Evolutionary conservation across 2,888 invertebrate genomes (phyloP), one percentile per base, ranked within the genome.

Genomic region (Caenorhabditis sinica): DNA sequence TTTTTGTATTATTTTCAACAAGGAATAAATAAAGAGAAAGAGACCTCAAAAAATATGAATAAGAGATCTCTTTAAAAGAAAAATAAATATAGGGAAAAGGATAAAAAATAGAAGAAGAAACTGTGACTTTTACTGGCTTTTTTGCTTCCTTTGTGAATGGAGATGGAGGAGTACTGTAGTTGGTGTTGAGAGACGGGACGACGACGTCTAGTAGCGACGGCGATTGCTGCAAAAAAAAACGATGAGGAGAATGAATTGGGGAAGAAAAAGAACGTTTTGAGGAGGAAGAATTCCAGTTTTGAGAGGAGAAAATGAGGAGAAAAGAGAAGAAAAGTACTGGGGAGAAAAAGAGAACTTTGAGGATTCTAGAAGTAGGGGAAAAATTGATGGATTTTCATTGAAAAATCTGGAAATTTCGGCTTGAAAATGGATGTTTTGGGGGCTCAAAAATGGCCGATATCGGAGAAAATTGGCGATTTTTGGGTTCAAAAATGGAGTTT

Each of bases 201-300:
- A 49, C 8, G 45, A 36, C 15, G 40, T 75, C 53, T 75, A 82
- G 75, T 82, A 82, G 61, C 82, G 82, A 75, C 82, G 82, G 23
- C 82, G 82, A 58, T 65, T 82, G 69, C 65, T 65, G 65, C 65
- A 63, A 69, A 82, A 74, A 74, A 61, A 13, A 33, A 17, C n/a
- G n/a, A n/a, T n/a, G 33, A 6, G 33, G 8, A 56, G 33, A 40
- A 58, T 15, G 25, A 9, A 23, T n/a, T n/a, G n/a, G n/a, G n/a
- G n/a, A n/a, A n/a, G n/a, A n/a, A 49, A 68, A 1, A 49, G 65
- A 40, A 65, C 28, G 65, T 65, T 65, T 65, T 65, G 65, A 65
- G 45, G n/a, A n/a, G n/a, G n/a, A n/a, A n/a, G n/a, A n/a, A n/a
- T n/a, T n/a, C n/a, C n/a, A n/a, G n/a, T n/a, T n/a, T 15, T 0